phyloP scores from a whole-genome alignment of 2,113 vertebrate genomes.

The Rhodinocichla rosea region DNA sequence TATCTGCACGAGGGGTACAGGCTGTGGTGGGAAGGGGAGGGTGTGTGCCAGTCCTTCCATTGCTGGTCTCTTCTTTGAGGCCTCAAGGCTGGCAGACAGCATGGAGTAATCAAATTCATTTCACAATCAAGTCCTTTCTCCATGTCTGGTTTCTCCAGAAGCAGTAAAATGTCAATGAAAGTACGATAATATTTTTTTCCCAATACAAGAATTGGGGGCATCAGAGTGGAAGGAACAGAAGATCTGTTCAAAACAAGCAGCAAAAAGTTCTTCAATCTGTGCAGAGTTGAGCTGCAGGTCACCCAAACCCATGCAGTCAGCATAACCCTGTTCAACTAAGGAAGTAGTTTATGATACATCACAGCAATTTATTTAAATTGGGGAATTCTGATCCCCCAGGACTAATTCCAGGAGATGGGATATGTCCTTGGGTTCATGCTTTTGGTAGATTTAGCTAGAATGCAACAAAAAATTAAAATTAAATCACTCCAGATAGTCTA shows the following conservation, averaged over 20 bases:
- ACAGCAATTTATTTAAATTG: not conserved
- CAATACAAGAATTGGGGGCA: not conserved
- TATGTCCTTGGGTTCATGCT: not conserved
- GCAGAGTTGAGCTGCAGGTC: not conserved
- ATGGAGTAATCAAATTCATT: not conserved
- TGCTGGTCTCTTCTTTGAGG: not conserved
- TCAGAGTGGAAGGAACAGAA: not conserved
- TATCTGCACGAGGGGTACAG: not conserved
- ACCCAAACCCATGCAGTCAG: not conserved
- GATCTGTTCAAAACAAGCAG: not conserved
- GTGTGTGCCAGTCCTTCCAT: not conserved
- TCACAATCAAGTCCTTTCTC: not conserved
- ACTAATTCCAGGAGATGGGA: not conserved
- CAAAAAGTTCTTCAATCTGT: not conserved
- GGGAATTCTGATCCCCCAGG: not conserved
- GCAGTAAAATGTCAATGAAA: not conserved
- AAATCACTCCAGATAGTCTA: not conserved
- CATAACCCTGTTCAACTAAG: not conserved
- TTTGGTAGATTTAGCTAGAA: not conserved
- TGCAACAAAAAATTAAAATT: not conserved
- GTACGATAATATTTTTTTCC: rapidly evolving
- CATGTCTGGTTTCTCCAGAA: not conserved
- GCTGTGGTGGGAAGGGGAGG: not conserved
- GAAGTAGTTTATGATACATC: not conserved
- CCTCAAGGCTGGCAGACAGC: not conserved